A percentile compares a stretch with the other conserved stretches of the same genome.
phyloP scores from a whole-genome alignment of 2,888 invertebrate species.

The Branchellion lobata region DNA sequence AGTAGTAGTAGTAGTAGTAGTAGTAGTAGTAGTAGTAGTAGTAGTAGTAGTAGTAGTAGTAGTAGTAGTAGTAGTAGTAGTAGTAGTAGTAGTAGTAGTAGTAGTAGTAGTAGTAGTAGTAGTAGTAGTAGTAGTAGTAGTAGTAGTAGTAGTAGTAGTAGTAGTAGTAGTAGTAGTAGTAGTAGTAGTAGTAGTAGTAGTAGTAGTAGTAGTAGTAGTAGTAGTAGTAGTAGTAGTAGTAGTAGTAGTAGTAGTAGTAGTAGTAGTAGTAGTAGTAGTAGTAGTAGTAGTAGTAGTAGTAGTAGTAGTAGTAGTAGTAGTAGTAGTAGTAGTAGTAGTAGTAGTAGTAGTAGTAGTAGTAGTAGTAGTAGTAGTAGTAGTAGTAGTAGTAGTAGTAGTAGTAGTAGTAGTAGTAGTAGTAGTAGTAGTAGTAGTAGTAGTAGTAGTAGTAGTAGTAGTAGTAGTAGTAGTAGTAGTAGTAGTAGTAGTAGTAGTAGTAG shows the following conservation, averaged over 20 bases:
- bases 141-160: slow-evolving; percentile 50
- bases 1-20: slow-evolving; percentile 50
- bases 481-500: too few relatives aligned
- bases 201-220: slow-evolving; percentile 50
- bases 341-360: slow-evolving; percentile 50
- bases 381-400: slow-evolving; percentile 51
- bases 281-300: slow-evolving; percentile 50
- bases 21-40: slow-evolving; percentile 50
- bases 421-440: slow-evolving; percentile 50
- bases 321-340: slow-evolving; percentile 50
- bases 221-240: slow-evolving; percentile 50
- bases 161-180: slow-evolving; percentile 50
- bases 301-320: slow-evolving; percentile 50
- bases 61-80: slow-evolving; percentile 50
- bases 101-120: slow-evolving; percentile 50
- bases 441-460: slow-evolving; percentile 50
- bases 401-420: slow-evolving; percentile 49
- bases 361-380: slow-evolving; percentile 50
- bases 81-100: slow-evolving; percentile 50
- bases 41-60: slow-evolving; percentile 50
- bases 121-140: slow-evolving; percentile 50
- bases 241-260: slow-evolving; percentile 50
- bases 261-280: slow-evolving; percentile 50
- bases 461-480: too few relatives aligned
- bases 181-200: slow-evolving; percentile 50